Percentiles rank a stretch among this genome's conserved stretches.
Evolutionary conservation across 2,888 invertebrate genomes (phyloP).

Genomic region (Octodonta nipae): DNA sequence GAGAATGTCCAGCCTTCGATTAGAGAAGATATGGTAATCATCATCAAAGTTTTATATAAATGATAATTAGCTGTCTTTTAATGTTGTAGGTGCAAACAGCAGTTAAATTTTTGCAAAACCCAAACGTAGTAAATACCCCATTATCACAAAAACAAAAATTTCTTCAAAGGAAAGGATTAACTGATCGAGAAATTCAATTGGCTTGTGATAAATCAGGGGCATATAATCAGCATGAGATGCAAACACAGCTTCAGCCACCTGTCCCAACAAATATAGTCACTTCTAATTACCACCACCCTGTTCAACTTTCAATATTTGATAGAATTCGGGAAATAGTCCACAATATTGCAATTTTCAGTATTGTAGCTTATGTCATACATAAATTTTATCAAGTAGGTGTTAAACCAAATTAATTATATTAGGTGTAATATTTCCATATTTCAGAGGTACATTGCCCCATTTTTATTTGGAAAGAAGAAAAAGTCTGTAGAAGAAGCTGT

Average conservation of each 20-base stretch:
- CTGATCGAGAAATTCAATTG: constrained; percentile 57
- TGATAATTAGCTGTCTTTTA: constrained; percentile 4
- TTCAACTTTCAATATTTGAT: constrained; percentile 36
- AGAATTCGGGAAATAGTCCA: constrained; percentile 56
- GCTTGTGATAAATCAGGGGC: constrained; percentile 56
- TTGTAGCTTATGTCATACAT: constrained; percentile 64
- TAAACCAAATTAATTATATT: background rate
- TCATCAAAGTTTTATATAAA: background rate
- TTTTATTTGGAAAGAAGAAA: constrained; percentile 53
- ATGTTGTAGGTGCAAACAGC: constrained; percentile 64
- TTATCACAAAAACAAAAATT: constrained; percentile 67
- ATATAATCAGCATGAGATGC: constrained; percentile 27
- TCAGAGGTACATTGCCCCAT: constrained; percentile 50
- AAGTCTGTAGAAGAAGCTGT: constrained; percentile 54
- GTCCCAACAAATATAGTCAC: constrained; percentile 18
- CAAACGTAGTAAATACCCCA: constrained; percentile 66
- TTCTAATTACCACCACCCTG: constrained; percentile 9
- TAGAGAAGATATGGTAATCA: background rate
- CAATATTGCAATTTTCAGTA: constrained; percentile 60
- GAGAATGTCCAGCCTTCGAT: no score
- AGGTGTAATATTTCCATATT: constrained; percentile 7
- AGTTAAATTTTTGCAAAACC: constrained; percentile 72
- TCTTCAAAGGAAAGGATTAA: constrained; percentile 62
- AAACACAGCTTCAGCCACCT: constrained; percentile 16
- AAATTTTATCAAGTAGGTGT: constrained; percentile 63